phyloP scores from a whole-genome alignment of 2,888 invertebrate genomes.

The Terebella lapidaria region DNA sequence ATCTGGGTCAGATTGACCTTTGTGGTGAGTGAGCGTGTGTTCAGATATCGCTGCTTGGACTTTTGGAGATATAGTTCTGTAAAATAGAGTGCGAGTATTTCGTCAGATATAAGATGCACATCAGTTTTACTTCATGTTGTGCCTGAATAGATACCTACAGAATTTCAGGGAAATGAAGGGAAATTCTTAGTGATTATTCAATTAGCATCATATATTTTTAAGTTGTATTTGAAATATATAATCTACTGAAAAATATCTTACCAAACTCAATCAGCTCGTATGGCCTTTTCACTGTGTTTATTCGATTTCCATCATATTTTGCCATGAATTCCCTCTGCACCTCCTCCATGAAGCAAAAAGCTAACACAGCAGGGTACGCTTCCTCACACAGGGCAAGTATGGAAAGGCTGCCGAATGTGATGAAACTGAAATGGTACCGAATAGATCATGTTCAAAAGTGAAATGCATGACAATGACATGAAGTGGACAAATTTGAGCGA shows the following conservation, averaged over 20 bases:
- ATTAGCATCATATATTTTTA: too few relatives aligned
- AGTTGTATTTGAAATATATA: too few relatives aligned
- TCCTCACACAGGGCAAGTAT: conserved; percentile 52
- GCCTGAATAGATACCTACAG: too few relatives aligned
- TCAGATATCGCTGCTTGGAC: conserved; percentile 37
- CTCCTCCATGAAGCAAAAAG: conserved; percentile 55
- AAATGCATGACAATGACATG: neutral
- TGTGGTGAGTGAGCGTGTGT: conserved; percentile 35
- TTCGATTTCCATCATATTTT: conserved; percentile 45
- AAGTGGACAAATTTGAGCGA: neutral
- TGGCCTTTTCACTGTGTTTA: conserved; percentile 50
- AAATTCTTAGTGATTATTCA: too few relatives aligned
- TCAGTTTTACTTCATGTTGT: too few relatives aligned
- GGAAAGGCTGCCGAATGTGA: conserved; percentile 49
- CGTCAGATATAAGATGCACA: too few relatives aligned
- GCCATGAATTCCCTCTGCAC: conserved; percentile 53
- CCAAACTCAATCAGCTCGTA: conserved; percentile 56
- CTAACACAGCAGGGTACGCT: conserved; percentile 53
- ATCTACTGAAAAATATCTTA: conserved; percentile 30
- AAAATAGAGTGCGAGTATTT: neutral
- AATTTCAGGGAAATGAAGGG: too few relatives aligned
- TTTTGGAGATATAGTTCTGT: conserved; percentile 29
- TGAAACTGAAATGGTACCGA: conserved; percentile 38
- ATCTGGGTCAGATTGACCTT: conserved; percentile 36
- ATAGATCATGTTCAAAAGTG: too few relatives aligned